Conservation (phyloP, 2,113 vertebrate species). For the Nibea albiflora region DNA sequence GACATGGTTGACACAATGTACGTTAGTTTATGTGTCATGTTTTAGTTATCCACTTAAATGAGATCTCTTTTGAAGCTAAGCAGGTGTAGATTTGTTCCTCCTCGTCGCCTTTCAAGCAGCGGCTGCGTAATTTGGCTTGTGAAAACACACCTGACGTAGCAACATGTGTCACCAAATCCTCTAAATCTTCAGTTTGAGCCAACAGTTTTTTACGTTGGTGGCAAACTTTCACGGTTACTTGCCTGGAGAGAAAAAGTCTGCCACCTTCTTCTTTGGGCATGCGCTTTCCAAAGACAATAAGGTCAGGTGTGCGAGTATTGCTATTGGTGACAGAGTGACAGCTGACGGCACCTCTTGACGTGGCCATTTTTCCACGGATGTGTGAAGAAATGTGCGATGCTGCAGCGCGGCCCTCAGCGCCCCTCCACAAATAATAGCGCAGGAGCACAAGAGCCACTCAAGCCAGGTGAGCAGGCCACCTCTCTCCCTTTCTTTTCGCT, state of each 20-base stretch:
- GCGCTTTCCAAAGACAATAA: constrained; percentile 19
- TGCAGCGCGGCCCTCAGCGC: constrained; percentile 90
- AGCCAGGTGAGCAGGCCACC: constrained; percentile 78
- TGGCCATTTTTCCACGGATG: constrained; percentile 62
- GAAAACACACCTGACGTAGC: neutral
- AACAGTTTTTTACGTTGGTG: neutral
- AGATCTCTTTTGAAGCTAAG: neutral
- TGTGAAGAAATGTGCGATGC: constrained; percentile 87
- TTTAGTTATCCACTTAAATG: neutral
- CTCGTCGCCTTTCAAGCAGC: neutral
- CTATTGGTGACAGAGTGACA: constrained; percentile 33
- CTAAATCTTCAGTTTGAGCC: neutral
- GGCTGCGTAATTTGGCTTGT: neutral
- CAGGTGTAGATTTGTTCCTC: neutral
- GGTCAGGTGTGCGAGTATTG: neutral
- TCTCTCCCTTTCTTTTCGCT: constrained; percentile 57
- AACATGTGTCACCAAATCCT: neutral
- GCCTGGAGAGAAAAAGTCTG: constrained; percentile 9
- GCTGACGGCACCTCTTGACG: constrained; percentile 48
- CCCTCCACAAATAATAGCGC: constrained; percentile 97
- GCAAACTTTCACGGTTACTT: constrained; percentile 5
- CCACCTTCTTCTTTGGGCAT: constrained; percentile 7
- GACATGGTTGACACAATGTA: neutral
- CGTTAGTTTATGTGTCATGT: neutral
- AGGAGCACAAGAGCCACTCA: constrained; percentile 84